A percentile compares a stretch with the other conserved stretches of the same genome.
These are phyloP conservation scores for Ctenopoma kingsleyae DNA, from an alignment of 2,797 vertebrate species.

Conservation along the genomic window DNA sequence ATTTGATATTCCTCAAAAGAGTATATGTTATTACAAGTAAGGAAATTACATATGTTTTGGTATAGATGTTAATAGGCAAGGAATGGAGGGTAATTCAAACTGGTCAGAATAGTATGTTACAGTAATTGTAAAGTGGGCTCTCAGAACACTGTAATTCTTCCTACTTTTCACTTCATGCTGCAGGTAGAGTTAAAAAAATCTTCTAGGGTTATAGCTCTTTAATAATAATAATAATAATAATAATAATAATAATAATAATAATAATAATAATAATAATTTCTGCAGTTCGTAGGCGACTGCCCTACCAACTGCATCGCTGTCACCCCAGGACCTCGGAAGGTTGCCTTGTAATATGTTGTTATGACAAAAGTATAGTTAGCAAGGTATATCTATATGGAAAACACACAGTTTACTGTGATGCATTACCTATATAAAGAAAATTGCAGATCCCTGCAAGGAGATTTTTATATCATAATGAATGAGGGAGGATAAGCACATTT, in stretches of 20 bases:
- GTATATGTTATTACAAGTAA: slow-evolving; percentile 9
- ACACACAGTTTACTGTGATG: slow-evolving; percentile 26
- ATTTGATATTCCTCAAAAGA: slow-evolving; percentile 20
- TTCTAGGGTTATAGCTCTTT: not conserved
- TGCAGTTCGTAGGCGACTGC: no score
- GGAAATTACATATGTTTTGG: slow-evolving; percentile 16
- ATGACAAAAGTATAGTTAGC: not conserved
- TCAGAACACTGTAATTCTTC: not conserved
- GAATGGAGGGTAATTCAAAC: slow-evolving; percentile 11
- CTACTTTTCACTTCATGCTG: not conserved
- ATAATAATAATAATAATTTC: no score
- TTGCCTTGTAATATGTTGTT: not conserved
- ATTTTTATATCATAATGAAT: slow-evolving; percentile 39
- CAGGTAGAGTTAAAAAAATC: not conserved
- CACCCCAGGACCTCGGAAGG: not conserved
- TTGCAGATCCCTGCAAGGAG: slow-evolving; percentile 28
- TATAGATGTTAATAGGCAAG: slow-evolving; percentile 3
- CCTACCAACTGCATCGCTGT: no score
- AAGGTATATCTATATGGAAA: not conserved
- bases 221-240: no score
- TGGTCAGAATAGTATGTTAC: slow-evolving; percentile 4
- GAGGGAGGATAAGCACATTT: slow-evolving; percentile 26
- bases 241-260: no score
- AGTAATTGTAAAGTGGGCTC: slow-evolving; percentile 10
- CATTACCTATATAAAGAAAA: slow-evolving; percentile 23